A percentile compares a stretch with the other conserved stretches of the same genome.
Conservation (phyloP, 2,113 vertebrate genomes). For the Rhinolophus sinicus region DNA sequence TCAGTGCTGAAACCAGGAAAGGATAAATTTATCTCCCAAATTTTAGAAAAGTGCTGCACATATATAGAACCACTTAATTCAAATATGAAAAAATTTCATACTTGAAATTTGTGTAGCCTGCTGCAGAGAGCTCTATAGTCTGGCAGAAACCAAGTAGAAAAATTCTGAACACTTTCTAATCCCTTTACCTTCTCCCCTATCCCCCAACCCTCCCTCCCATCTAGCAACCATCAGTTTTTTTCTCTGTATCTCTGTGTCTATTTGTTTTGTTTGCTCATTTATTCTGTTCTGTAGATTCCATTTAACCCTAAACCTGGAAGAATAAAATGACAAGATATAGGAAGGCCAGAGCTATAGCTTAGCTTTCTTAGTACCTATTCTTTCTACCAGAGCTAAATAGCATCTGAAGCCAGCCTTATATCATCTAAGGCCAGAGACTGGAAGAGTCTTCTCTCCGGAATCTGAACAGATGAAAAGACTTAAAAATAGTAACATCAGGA, state of each 20-base stretch:
- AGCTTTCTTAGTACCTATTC: background rate
- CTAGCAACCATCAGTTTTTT: too few relatives aligned
- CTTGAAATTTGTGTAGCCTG: background rate
- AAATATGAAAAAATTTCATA: background rate
- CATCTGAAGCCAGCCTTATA: background rate
- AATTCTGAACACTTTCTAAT: background rate
- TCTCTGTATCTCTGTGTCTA: too few relatives aligned
- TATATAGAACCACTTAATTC: background rate
- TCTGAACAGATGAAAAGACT: background rate
- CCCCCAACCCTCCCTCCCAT: too few relatives aligned
- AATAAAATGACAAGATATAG: background rate
- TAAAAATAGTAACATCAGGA: background rate
- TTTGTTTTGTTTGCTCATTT: too few relatives aligned
- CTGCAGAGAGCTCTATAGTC: background rate
- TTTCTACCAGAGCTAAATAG: background rate
- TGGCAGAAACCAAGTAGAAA: background rate
- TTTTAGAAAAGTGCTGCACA: background rate
- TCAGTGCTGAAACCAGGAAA: background rate
- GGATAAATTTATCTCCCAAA: background rate
- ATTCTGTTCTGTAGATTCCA: too few relatives aligned
- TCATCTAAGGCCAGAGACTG: background rate
- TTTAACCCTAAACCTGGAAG: background rate
- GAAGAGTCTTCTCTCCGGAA: background rate
- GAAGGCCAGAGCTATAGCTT: background rate
- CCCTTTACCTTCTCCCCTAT: too few relatives aligned